Evolutionary conservation across 2,113 vertebrate genomes (phyloP), one percentile per base, ranked within the genome.

Genomic region (Nanorana parkeri): DNA sequence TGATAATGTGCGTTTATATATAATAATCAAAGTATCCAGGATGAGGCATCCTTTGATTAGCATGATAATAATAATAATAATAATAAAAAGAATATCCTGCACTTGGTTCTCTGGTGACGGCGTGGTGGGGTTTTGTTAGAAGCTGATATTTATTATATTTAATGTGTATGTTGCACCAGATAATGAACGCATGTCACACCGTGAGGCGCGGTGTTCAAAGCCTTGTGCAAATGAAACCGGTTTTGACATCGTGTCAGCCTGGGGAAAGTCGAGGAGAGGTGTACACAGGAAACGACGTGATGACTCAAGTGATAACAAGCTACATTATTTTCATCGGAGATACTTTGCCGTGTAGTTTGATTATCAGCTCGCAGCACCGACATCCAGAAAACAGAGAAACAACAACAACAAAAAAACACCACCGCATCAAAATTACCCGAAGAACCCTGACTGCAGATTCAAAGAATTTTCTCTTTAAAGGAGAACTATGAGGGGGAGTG

Each of bases 291-390:
- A 24, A 55, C 76, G 16, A 66, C 19, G 3, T 32, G 24, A 78
- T 55, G 13, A 26, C 16, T 78, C 41, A 66, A 19, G 65, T 26
- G 60, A 78, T 67, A 55, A 78, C 24, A 66, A 55, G 76, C 63
- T 36, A 56, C 8, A 64, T 36, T 32, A 8, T 66, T 26, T 55
- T 21, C 28, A 36, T 78, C 24, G 1, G 66, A 77, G 54, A 17
- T 52, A 32, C n/a, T 21, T 66, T 24, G 54, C 16, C 66, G 47
- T n/a, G 10, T 65, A 28, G n/a, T 51, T 64, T 47, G 74, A 77
- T 77, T 65, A 54, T 17, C 61, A 10, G 61, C 75, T 47, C 69
- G 24, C 61, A 32, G 13, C 66, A 78, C 29, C 58, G 76, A 72
- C 36, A 68, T 23, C 36, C 36, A n/a, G 23, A 3, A 17, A 47